Evolutionary conservation across 1,140 invertebrate species (phyloP).

Genomic region (Oryzaephilus surinamensis): DNA sequence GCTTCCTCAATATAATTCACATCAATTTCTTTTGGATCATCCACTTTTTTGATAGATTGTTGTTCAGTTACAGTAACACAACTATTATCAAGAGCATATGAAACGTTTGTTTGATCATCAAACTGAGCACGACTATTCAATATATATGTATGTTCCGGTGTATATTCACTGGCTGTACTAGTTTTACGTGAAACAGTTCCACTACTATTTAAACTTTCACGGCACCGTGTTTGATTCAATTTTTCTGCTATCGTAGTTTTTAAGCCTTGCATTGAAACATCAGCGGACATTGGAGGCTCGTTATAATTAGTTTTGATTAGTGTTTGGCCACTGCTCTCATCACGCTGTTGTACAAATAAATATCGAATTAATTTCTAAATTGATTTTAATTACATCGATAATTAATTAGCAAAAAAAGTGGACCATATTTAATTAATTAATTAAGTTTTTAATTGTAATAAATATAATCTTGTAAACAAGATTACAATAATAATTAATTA

Average conservation of each 20-base stretch:
- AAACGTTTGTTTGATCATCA: no score
- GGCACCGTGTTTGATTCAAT: slow-evolving; percentile 28
- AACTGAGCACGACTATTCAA: slow-evolving; percentile 13
- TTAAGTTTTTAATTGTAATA: background rate
- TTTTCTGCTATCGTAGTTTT: slow-evolving; percentile 30
- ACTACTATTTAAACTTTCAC: slow-evolving; percentile 40
- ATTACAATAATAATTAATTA: background rate
- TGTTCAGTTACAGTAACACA: no score
- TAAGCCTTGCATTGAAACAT: slow-evolving; percentile 22
- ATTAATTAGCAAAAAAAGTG: background rate
- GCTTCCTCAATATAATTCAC: no score
- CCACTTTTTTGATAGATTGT: no score
- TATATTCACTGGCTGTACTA: slow-evolving; percentile 43
- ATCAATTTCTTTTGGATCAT: no score
- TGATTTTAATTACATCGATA: background rate
- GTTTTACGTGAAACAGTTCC: slow-evolving; percentile 42
- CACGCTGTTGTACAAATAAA: slow-evolving; percentile 19
- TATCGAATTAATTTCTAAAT: background rate
- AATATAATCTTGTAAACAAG: slow-evolving; percentile 13
- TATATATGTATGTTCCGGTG: slow-evolving; percentile 40
- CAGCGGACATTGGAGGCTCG: slow-evolving; percentile 5
- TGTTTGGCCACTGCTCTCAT: slow-evolving; percentile 22
- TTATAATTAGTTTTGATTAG: slow-evolving; percentile 18
- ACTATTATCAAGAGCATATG: no score
- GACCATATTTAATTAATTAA: background rate